Evolutionary conservation across 2,888 invertebrate genomes (phyloP).

Genomic region (Eupithecia vulgata): DNA sequence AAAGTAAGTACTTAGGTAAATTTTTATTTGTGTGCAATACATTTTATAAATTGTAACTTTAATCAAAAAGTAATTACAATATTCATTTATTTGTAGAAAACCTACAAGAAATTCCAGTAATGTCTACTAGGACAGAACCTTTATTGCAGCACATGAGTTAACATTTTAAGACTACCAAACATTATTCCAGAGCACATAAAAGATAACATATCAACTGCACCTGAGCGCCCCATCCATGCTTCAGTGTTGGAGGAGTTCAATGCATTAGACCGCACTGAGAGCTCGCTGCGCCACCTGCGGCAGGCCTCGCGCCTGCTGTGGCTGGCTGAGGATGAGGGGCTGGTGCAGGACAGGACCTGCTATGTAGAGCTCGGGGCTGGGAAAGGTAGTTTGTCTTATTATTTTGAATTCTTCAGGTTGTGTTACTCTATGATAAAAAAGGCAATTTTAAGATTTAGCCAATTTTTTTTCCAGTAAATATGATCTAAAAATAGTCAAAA

Average conservation of each 20-base stretch:
- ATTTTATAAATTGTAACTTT: not conserved
- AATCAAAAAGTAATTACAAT: too few species aligned
- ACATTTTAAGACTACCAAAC: too few species aligned
- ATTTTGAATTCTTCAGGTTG: too few species aligned
- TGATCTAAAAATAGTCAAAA: too few species aligned
- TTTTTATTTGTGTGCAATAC: not conserved
- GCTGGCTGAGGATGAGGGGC: constrained; percentile 84
- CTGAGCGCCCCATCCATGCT: constrained; percentile 62
- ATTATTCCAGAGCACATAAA: constrained; percentile 58
- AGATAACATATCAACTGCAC: constrained; percentile 54
- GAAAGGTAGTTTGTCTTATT: constrained; percentile 84
- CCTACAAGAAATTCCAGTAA: too few species aligned
- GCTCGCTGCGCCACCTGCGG: constrained; percentile 88
- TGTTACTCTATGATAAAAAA: too few species aligned
- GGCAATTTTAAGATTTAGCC: too few species aligned
- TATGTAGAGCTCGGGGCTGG: constrained; percentile 96
- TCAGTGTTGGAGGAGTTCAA: constrained; percentile 61
- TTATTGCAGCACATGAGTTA: too few species aligned
- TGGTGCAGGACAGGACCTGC: constrained; percentile 86
- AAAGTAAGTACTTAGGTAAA: constrained; percentile 70
- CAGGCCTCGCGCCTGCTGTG: constrained; percentile 92
- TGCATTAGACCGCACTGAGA: constrained; percentile 82
- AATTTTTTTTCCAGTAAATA: too few species aligned
- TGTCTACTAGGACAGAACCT: too few species aligned
- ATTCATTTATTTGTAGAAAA: too few species aligned